Conservation (phyloP, 2,113 vertebrate species). For the Lophotis ruficrista region DNA sequence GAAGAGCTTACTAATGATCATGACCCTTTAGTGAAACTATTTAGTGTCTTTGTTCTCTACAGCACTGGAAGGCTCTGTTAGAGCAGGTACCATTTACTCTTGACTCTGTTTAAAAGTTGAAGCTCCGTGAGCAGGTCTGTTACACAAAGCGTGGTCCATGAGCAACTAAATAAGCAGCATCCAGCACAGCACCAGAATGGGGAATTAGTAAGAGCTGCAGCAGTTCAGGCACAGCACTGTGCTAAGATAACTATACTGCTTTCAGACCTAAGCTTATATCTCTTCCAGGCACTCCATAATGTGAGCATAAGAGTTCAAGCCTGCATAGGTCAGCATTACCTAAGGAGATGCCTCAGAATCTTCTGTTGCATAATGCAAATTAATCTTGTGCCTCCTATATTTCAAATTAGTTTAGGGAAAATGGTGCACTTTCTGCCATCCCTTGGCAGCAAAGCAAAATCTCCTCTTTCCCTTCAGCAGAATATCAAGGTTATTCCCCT, state of each 20-base stretch:
- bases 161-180: background rate
- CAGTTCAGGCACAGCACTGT: background rate
- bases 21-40: background rate
- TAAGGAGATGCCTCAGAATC: background rate
- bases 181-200: background rate
- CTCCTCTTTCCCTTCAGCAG: background rate
- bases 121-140: background rate
- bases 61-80: background rate
- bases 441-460: background rate
- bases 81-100: background rate
- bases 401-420: background rate
- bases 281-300: background rate
- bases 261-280: background rate
- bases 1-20: background rate
- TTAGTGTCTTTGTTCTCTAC: background rate
- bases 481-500: background rate
- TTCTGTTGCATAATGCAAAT: background rate
- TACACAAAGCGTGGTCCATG: background rate
- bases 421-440: background rate
- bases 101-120: background rate
- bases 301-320: background rate
- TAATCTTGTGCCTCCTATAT: background rate
- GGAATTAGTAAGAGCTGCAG: background rate
- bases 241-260: background rate
- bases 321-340: background rate